These are phyloP conservation scores for Drosophila mimica DNA, from an alignment of 2,888 invertebrate species.

Conservation along the genomic window DNA sequence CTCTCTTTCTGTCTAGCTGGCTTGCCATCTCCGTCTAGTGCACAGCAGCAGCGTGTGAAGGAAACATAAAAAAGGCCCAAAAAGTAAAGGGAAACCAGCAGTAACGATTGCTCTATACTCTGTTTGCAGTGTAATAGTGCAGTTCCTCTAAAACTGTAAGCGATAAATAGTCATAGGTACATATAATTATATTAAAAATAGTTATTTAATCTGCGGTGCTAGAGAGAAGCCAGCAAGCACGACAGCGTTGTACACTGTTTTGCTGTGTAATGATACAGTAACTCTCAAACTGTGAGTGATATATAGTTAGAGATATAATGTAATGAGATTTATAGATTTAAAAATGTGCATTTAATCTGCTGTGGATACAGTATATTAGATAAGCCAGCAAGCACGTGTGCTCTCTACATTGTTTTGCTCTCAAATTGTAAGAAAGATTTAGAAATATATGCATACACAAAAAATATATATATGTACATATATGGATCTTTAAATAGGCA, in stretches of 20 bases:
- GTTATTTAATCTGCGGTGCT: neutral
- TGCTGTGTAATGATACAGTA: neutral
- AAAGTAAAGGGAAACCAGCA: constrained; percentile 14
- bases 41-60: constrained; percentile 18
- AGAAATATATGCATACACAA: too few species aligned
- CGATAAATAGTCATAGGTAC: neutral
- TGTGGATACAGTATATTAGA: too few species aligned
- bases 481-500: neutral
- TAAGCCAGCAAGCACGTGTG: too few species aligned
- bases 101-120: neutral
- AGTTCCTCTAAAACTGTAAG: neutral
- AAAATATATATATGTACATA: neutral
- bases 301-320: neutral
- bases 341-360: too few species aligned
- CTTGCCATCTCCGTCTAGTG: neutral
- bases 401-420: too few species aligned
- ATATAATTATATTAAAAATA: neutral
- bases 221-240: neutral
- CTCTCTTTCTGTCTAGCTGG: neutral
- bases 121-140: neutral
- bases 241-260: neutral
- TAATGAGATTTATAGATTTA: neutral
- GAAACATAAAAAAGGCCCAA: constrained; percentile 57
- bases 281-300: neutral
- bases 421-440: too few species aligned